Evolutionary conservation across 2,888 invertebrate genomes (phyloP).

Genomic region (Drosophila nr. perissopoda): DNA sequence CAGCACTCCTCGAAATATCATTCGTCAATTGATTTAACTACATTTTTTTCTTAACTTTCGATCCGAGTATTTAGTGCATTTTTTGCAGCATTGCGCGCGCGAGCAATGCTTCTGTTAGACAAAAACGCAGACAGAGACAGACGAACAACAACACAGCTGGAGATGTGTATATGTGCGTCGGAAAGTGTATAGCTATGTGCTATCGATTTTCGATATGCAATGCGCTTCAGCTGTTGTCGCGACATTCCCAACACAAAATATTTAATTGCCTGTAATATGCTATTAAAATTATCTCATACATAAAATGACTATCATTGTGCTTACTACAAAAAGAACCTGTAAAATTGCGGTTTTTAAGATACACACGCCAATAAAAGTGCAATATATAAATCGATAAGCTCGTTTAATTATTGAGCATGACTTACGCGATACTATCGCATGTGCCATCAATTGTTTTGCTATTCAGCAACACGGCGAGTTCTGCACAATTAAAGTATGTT

Average conservation of each 20-base stretch:
- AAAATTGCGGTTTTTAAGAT: background rate
- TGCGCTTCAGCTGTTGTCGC: constrained; percentile 35
- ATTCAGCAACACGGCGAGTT: constrained; percentile 1
- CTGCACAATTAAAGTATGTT: background rate
- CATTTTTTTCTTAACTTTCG: constrained; percentile 55
- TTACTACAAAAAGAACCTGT: background rate
- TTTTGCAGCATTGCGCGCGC: constrained; percentile 71
- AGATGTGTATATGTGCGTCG: constrained; percentile 29
- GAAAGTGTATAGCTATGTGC: constrained; percentile 11
- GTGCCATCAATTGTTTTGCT: constrained; percentile 14
- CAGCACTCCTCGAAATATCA: constrained; percentile 45
- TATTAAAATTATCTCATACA: background rate
- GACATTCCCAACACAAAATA: constrained; percentile 35
- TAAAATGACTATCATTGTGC: background rate
- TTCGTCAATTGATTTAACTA: constrained; percentile 38
- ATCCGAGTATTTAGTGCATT: constrained; percentile 47
- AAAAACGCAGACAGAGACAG: constrained; percentile 66
- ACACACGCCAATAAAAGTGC: background rate
- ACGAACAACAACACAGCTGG: constrained; percentile 71
- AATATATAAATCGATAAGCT: background rate
- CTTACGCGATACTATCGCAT: constrained; percentile 2
- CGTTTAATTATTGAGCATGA: background rate
- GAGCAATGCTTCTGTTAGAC: constrained; percentile 72
- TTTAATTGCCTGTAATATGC: background rate
- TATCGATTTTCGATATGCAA: constrained; percentile 36